Base-by-base conservation (phyloP, 2,113 vertebrate genomes). In the Laticauda colubrina region DNA sequence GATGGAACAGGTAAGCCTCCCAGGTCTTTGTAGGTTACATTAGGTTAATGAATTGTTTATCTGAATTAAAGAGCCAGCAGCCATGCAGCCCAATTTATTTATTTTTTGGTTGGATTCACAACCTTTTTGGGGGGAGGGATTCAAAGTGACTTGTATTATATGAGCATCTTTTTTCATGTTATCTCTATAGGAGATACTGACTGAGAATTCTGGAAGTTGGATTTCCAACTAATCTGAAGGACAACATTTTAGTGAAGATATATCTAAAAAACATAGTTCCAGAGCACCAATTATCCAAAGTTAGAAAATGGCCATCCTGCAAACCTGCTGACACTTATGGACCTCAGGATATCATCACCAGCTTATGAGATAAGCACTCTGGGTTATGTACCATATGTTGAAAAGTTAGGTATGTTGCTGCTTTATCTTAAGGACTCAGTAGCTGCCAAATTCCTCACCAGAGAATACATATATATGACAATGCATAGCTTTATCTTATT, bases 391-490 rank as follows among this genome's bases (percentile, higher is more conserved):
- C 56, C 64, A 45, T 56, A 43, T 29, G 14, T n/a, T 64, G 23
- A 54, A 90, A 93, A 4, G 59, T 91, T 21, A 89, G 3, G 0
- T n/a, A 26, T 75, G 2, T n/a, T 94, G 90, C 51, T 57, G 3
- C 34, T 90, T 88, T 90, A 3, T 94, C 90, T 48, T 39, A 69
- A 89, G 48, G 1, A 29, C 64, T 88, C 87, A 12, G 57, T 12
- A 88, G 1, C 8, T 45, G 1, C 0, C 0, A 81, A 14, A 0
- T 90, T 29, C 3, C 89, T 54, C 0, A 1, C 4, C n/a, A 4
- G 8, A 3, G 11, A 59, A 18, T 29, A 55, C 89, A 91, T 91
- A 93, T 88, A 90, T 2, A 55, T 91, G 89, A 2, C 45, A 93
- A 20, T 24, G 23, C 48, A 34, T 9, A 53, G 3, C 14, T 93